phyloP scores from a whole-genome alignment of 1,140 invertebrate genomes.

The Batillaria attramentaria region DNA sequence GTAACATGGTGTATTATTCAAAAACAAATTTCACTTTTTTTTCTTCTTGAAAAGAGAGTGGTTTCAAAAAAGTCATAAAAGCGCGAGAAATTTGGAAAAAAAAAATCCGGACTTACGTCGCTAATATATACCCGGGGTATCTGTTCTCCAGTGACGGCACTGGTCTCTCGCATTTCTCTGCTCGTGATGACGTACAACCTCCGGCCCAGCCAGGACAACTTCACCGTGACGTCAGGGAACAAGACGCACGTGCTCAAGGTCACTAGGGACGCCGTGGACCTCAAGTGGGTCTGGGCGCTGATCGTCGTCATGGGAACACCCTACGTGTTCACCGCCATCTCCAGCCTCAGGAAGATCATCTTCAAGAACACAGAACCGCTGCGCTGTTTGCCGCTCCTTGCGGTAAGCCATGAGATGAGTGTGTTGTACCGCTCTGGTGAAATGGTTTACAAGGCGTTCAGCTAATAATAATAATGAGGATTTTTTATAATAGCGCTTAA shows the following conservation, averaged over 20 bases:
- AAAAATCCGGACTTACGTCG: not conserved
- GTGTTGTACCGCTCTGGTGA: no score
- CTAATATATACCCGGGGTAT: not conserved
- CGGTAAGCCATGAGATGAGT: slow-evolving; percentile 45
- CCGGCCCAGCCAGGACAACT: slow-evolving; percentile 10
- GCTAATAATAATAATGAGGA: no score
- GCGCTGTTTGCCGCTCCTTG: slow-evolving; percentile 35
- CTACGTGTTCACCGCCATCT: slow-evolving; percentile 51
- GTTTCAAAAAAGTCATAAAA: not conserved
- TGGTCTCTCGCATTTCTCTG: slow-evolving; percentile 41
- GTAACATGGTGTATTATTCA: not conserved
- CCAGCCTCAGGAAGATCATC: slow-evolving; percentile 47
- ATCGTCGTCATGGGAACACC: slow-evolving; percentile 49
- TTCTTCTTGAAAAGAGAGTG: no score
- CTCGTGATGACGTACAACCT: slow-evolving; percentile 48
- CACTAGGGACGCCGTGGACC: slow-evolving; percentile 26
- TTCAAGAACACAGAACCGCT: slow-evolving; percentile 53
- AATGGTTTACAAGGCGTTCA: no score
- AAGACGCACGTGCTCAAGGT: slow-evolving; percentile 17
- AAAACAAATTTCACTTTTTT: not conserved
- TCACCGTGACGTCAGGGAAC: not conserved
- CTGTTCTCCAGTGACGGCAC: slow-evolving; percentile 27
- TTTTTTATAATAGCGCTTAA: no score
- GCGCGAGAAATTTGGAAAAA: not conserved
- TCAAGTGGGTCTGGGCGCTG: slow-evolving; percentile 59